Evolutionary conservation across 2,888 invertebrate species (phyloP), one percentile per base, ranked within the genome.

Genomic region (Odontocerum albicorne): DNA sequence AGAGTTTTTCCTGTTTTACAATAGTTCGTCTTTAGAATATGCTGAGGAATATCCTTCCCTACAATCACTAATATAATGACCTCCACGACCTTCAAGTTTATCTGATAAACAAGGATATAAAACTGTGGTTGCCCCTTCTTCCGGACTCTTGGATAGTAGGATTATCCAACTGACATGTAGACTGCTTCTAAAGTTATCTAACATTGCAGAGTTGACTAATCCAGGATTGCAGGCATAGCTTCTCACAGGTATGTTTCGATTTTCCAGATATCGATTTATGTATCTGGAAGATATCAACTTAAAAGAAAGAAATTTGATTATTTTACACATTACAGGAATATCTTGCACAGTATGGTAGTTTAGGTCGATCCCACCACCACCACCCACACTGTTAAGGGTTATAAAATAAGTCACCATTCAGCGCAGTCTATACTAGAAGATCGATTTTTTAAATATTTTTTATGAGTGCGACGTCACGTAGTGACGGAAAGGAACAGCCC

Each of bases 51-150:
- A 72, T 0, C 79, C 79, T 64, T 83, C 80, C 57, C 77, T 72
- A 65, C 92, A 89, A 67, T 93, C 92, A 65, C 85, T 86, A 20
- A 92, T 83, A 66, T 94, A 95, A 3, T 83, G 73, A 10, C 94
- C 94, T 1, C 92, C 89, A 65, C 81, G 78, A 3, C 83, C 83
- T 68, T 91, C 88, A 13, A 93, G 71, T 21, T 82, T 76, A 38
- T 85, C 81, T 39, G 88, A 85, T 10, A 94, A 80, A 64, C 90
- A 88, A 7, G 90, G 83, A 71, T 84, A 87, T 6, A 90, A 79
- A 40, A 92, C 81, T 0, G 92, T 83, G 55, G 84, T 81, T 0
- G 95, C 90, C 17, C 96, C 96, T 68, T 88, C 82, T 54, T 83
- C 84, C 4, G 92, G 86, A 1, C 83, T 86, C 85, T 92, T 92